Percentiles rank a stretch among this genome's conserved stretches.
These are phyloP conservation scores for Liasis olivaceus DNA, from an alignment of 2,797 vertebrate species.

Conservation along the genomic window DNA sequence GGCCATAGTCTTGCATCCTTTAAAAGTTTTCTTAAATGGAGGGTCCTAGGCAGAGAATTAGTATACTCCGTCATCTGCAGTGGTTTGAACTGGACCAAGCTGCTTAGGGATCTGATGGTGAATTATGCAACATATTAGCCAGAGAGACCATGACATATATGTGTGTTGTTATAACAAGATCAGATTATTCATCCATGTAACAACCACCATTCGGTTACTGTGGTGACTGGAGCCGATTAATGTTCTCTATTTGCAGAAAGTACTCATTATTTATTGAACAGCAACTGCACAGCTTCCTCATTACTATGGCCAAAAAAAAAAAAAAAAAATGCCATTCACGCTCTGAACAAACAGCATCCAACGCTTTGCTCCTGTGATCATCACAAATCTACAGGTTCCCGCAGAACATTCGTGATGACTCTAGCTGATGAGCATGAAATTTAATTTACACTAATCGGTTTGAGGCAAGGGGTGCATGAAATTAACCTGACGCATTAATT, in stretches of 20 bases:
- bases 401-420: background rate
- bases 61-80: background rate
- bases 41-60: background rate
- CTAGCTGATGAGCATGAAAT: constrained; percentile 1
- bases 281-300: constrained; percentile 14
- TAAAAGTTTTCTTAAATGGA: background rate
- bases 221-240: background rate
- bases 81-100: background rate
- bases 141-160: constrained; percentile 20
- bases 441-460: constrained; percentile 19
- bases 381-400: constrained; percentile 19
- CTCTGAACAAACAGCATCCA: background rate
- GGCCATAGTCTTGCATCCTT: background rate
- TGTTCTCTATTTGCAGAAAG: constrained; percentile 2
- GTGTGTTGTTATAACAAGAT: background rate
- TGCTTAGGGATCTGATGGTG: background rate
- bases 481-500: constrained; percentile 29
- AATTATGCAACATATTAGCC: constrained; percentile 10
- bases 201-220: background rate
- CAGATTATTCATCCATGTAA: background rate
- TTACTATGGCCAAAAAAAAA: constrained; percentile 19
- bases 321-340: constrained; percentile 21
- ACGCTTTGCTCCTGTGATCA: background rate
- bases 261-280: constrained; percentile 21
- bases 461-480: constrained; percentile 17